Conservation (phyloP, 2,797 vertebrate genomes). For the Artibeus lituratus region DNA sequence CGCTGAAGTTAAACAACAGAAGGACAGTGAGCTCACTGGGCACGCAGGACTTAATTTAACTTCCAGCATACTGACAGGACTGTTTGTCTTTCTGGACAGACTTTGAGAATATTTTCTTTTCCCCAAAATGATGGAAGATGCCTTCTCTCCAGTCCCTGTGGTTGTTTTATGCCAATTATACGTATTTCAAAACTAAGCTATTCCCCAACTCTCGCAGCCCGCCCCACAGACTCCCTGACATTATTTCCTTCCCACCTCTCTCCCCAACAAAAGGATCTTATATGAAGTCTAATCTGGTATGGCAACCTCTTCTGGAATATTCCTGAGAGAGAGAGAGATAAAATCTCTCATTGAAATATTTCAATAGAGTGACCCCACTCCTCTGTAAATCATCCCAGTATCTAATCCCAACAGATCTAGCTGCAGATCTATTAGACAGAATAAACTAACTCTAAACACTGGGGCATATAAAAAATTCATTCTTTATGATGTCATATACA, state of each 20-base stretch:
- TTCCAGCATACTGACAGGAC: background rate
- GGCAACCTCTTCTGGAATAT: background rate
- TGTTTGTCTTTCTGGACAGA: background rate
- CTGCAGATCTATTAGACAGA: background rate
- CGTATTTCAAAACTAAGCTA: background rate
- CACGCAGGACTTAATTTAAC: background rate
- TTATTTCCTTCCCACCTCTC: background rate
- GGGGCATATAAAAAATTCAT: background rate
- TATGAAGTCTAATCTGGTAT: background rate
- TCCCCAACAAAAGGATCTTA: background rate
- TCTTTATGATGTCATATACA: background rate
- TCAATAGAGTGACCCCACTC: background rate
- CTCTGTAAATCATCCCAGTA: background rate
- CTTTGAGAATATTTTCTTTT: background rate
- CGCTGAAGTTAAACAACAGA: constrained; percentile 34
- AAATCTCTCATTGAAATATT: background rate
- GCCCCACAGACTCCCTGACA: background rate
- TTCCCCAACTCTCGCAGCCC: background rate
- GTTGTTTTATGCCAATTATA: background rate
- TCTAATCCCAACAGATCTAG: background rate
- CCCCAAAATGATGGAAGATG: background rate
- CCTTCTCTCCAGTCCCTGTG: background rate
- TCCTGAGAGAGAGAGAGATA: background rate
- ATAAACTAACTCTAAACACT: background rate
- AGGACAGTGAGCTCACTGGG: background rate